phyloP scores from a whole-genome alignment of 2,888 invertebrate genomes.

The Liodrosophila aerea region DNA sequence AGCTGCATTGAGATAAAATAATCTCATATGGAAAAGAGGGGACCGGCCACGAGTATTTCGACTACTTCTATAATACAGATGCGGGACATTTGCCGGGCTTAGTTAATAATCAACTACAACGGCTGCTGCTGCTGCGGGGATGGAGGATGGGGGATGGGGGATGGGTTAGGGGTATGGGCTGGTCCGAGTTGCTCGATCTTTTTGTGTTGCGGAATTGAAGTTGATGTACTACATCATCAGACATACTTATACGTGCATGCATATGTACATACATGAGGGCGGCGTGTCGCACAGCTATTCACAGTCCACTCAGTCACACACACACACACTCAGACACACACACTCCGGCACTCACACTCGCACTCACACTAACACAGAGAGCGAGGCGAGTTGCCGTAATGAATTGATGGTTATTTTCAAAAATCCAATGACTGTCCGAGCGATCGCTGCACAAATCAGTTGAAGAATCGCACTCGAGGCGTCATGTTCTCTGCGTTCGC shows the following conservation, averaged over 20 bases:
- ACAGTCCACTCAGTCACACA: conserved; percentile 22
- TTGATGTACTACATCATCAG: conserved; percentile 60
- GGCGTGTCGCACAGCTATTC: conserved; percentile 40
- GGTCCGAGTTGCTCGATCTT: conserved; percentile 40
- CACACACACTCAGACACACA: conserved; percentile 13
- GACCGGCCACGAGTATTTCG: conserved; percentile 24
- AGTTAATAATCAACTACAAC: conserved; percentile 68
- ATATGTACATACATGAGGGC: conserved; percentile 58
- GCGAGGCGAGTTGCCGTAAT: conserved; percentile 53
- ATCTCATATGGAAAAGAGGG: conserved; percentile 53
- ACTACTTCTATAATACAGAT: conserved; percentile 50
- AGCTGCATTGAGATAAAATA: conserved; percentile 67
- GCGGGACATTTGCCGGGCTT: conserved; percentile 72
- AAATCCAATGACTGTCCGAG: conserved; percentile 82
- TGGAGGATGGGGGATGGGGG: conserved; percentile 12
- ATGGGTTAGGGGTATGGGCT: conserved; percentile 19
- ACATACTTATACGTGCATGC: conserved; percentile 1
- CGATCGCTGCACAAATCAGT: conserved; percentile 81
- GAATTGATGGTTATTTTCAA: conserved; percentile 78
- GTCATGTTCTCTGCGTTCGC: conserved; percentile 60
- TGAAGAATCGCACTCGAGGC: conserved; percentile 80
- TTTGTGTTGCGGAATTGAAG: conserved; percentile 69
- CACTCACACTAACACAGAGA: conserved; percentile 13
- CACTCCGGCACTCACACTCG: conserved; percentile 6
- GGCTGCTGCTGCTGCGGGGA: too few species aligned